Percentiles rank a stretch among this genome's conserved stretches.
Conservation (phyloP, 2,888 invertebrate genomes). For the Drosophila recens region DNA sequence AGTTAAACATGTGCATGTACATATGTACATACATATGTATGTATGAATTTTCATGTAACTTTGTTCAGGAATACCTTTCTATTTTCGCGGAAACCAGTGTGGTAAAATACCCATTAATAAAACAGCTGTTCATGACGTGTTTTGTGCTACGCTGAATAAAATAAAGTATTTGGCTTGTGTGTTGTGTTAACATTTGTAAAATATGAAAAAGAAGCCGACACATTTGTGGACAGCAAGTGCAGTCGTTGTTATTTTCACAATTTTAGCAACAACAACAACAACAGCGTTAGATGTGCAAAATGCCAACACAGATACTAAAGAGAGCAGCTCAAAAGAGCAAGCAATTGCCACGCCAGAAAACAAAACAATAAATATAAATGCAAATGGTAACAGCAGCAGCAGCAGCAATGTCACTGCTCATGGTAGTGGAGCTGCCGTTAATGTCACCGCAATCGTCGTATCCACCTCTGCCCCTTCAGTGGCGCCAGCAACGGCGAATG, state of each 20-base stretch:
- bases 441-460: slow-evolving; percentile 15
- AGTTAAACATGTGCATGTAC: neutral
- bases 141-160: slow-evolving; percentile 29
- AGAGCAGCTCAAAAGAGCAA: neutral
- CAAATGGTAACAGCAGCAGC: slow-evolving; percentile 1
- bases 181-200: slow-evolving; percentile 15
- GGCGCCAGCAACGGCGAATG: neutral
- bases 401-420: slow-evolving; percentile 11
- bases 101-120: slow-evolving; percentile 35
- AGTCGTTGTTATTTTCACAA: slow-evolving; percentile 24
- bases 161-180: slow-evolving; percentile 17
- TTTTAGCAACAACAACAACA: slow-evolving; percentile 12
- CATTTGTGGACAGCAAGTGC: slow-evolving; percentile 24
- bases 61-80: slow-evolving; percentile 9
- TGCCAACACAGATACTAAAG: slow-evolving; percentile 5
- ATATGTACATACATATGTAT: no score
- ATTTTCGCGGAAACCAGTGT: slow-evolving; percentile 33
- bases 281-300: slow-evolving; percentile 22
- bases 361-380: slow-evolving; percentile 7
- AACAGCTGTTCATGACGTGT: slow-evolving; percentile 70
- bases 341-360: slow-evolving; percentile 4
- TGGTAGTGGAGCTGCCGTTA: neutral
- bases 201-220: slow-evolving; percentile 41
- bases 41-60: neutral
- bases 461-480: slow-evolving; percentile 13